Conservation (phyloP, 2,113 vertebrate genomes). For the Emydocephalus ijimae region DNA sequence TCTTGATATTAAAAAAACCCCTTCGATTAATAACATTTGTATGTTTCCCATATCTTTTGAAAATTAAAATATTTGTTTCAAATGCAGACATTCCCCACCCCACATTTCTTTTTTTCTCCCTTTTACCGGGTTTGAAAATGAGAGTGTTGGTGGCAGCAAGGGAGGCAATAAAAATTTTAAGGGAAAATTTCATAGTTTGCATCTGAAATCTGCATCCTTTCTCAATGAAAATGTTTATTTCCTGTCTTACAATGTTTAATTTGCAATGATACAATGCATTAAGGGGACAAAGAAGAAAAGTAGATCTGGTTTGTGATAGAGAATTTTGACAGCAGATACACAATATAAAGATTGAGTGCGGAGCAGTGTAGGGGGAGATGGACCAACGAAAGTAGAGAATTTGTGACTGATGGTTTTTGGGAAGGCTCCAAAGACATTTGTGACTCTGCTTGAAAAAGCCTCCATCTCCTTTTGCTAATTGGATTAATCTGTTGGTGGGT, state of each 20-base stretch:
- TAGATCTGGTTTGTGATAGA: neutral
- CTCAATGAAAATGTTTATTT: neutral
- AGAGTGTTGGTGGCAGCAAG: neutral
- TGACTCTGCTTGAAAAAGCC: neutral
- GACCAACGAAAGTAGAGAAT: neutral
- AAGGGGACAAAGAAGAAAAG: neutral
- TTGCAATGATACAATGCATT: neutral
- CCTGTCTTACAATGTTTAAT: neutral
- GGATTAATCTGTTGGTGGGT: slow-evolving; percentile 13
- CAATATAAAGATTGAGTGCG: neutral
- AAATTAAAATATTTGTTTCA: neutral
- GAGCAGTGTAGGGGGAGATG: neutral
- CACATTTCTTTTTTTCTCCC: neutral
- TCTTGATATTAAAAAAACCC: neutral
- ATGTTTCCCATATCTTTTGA: neutral
- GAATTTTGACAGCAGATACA: neutral
- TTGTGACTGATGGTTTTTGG: neutral
- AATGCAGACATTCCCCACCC: neutral
- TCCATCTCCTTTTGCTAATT: neutral
- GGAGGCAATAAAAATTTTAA: neutral
- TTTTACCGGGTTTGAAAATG: neutral
- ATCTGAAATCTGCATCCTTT: neutral
- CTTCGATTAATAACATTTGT: neutral
- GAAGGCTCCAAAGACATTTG: slow-evolving; percentile 4
- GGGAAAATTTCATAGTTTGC: neutral